Percentiles rank a stretch among this genome's conserved stretches.
Conservation (phyloP, 2,888 invertebrate genomes). For the Uropetala carovei region DNA sequence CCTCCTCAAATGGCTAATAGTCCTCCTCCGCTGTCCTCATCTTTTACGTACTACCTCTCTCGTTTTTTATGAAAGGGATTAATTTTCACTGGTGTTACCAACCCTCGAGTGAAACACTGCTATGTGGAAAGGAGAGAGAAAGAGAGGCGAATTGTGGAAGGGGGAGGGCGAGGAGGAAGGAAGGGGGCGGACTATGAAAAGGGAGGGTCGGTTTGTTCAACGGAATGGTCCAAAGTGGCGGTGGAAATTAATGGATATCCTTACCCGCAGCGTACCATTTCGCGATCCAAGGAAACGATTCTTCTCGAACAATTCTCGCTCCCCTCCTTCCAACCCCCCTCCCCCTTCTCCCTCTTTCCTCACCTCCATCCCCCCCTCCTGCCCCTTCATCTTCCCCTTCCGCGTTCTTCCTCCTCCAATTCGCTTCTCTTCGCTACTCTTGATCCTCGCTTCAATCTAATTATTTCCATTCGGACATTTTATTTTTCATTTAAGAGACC, state of each 20-base stretch:
- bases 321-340: background rate
- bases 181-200: background rate
- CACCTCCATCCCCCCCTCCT: background rate
- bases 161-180: background rate
- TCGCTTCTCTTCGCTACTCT: background rate
- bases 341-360: background rate
- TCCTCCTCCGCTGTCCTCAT: slow-evolving; percentile 17
- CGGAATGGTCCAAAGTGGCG: background rate
- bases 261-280: slow-evolving; percentile 19
- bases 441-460: background rate
- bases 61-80: slow-evolving; percentile 19
- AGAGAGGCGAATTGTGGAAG: background rate
- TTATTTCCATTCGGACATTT: background rate
- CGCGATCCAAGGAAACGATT: slow-evolving; percentile 4
- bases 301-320: background rate
- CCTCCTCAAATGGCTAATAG: background rate
- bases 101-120: background rate
- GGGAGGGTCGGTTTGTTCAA: background rate
- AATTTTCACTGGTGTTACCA: slow-evolving; percentile 45
- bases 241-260: slow-evolving; percentile 27
- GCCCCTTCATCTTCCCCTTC: no score
- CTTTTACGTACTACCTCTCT: slow-evolving; percentile 8
- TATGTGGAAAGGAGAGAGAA: background rate
- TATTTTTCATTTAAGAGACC: background rate
- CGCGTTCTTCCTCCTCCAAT: background rate